Conservation (phyloP, 2,797 vertebrate species). For the Enteromius anoplus region DNA sequence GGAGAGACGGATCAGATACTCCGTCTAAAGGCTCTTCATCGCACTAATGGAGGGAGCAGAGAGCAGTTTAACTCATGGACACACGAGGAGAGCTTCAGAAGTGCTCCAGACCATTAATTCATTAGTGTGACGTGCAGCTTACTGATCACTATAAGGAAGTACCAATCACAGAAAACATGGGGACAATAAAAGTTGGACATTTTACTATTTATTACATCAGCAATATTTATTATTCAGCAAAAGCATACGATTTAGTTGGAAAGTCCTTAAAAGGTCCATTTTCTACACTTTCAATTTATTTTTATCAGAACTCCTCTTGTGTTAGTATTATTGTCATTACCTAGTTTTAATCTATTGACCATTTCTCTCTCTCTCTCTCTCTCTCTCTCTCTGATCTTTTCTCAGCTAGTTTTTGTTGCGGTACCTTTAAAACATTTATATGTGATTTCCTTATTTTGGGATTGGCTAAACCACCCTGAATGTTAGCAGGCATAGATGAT, state of each 20-base stretch:
- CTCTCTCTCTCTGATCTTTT: neutral
- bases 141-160: conserved; percentile 44
- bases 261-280: conserved; percentile 6
- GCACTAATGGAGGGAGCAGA: conserved; percentile 74
- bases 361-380: neutral
- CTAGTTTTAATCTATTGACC: conserved; percentile 8
- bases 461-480: neutral
- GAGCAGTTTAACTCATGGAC: conserved; percentile 64
- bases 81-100: conserved; percentile 51
- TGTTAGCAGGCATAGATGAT: neutral
- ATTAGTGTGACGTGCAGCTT: conserved; percentile 65
- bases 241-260: neutral
- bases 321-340: neutral
- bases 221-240: neutral
- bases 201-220: conserved; percentile 19
- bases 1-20: conserved; percentile 53
- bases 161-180: conserved; percentile 29
- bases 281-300: conserved; percentile 2
- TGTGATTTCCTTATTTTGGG: neutral
- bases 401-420: neutral
- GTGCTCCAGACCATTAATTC: conserved; percentile 66
- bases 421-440: neutral
- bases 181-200: neutral
- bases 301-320: neutral
- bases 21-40: conserved; percentile 78